Evolutionary conservation across 2,113 vertebrate species (phyloP).

Genomic region (Alosa alosa): DNA sequence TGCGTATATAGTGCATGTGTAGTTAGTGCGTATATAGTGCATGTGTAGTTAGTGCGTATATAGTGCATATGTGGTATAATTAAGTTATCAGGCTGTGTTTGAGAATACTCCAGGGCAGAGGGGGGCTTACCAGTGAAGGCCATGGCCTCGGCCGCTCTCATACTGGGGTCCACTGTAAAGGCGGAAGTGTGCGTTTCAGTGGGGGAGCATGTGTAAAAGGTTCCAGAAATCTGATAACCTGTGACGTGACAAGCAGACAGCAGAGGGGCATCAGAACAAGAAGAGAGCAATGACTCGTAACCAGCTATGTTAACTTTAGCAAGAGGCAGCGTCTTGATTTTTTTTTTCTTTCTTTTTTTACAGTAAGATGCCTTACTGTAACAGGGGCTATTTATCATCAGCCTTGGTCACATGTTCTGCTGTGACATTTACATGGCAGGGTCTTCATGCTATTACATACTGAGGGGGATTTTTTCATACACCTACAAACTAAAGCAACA

Average conservation of each 20-base stretch:
- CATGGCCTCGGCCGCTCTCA: conserved; percentile 82
- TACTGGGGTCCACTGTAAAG: conserved; percentile 84
- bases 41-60: background rate
- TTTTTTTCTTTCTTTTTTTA: background rate
- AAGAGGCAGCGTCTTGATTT: background rate
- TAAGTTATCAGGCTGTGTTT: background rate
- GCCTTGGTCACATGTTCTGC: background rate
- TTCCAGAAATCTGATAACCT: conserved; percentile 94
- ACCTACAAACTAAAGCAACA: background rate
- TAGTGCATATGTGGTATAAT: background rate
- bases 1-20: background rate
- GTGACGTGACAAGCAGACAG: conserved; percentile 17
- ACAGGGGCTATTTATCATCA: background rate
- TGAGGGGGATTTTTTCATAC: background rate
- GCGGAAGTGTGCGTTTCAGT: conserved; percentile 84
- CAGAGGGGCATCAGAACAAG: background rate
- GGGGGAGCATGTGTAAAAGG: conserved; percentile 92
- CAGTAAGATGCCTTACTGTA: background rate
- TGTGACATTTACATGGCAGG: background rate
- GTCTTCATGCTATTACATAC: background rate
- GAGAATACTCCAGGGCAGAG: background rate
- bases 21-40: background rate
- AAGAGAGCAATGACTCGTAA: background rate
- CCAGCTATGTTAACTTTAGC: background rate
- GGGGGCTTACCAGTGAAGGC: conserved; percentile 80